These are phyloP conservation scores for Aphaenogaster rudis DNA, from an alignment of 1,140 invertebrate species.

Conservation along the genomic window DNA sequence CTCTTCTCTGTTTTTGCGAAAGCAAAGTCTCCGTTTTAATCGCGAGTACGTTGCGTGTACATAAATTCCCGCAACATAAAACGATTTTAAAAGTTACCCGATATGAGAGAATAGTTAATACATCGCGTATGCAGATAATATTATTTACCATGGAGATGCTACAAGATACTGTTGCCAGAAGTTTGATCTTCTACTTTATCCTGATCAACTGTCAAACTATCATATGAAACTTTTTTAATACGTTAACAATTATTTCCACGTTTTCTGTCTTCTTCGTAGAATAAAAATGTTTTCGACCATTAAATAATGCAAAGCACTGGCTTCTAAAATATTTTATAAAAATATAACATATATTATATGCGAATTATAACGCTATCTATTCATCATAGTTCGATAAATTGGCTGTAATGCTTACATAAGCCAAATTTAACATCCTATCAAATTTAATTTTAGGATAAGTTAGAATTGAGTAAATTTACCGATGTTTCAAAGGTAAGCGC, in stretches of 20 bases:
- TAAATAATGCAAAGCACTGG: not conserved
- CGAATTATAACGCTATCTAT: not conserved
- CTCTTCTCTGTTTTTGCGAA: not conserved
- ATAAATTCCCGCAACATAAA: not conserved
- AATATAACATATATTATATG: not conserved
- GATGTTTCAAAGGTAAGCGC: not conserved
- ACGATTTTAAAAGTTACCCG: not conserved
- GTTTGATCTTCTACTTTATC: not conserved
- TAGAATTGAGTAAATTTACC: not conserved
- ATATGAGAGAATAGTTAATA: not conserved
- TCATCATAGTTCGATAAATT: not conserved
- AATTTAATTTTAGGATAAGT: slow-evolving; percentile 6
- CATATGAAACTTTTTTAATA: not conserved
- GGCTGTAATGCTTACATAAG: no score
- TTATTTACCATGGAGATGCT: slow-evolving; percentile 8
- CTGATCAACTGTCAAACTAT: slow-evolving; percentile 14
- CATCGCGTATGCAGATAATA: not conserved
- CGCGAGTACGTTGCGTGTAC: not conserved
- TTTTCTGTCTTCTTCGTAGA: not conserved
- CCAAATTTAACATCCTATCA: not conserved
- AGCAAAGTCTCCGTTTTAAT: slow-evolving; percentile 9
- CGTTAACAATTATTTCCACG: not conserved
- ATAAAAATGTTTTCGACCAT: not conserved
- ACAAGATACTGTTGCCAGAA: slow-evolving; percentile 13
- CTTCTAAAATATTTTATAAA: no score